phyloP scores from a whole-genome alignment of 2,797 vertebrate species.

The Hemibagrus guttatus region DNA sequence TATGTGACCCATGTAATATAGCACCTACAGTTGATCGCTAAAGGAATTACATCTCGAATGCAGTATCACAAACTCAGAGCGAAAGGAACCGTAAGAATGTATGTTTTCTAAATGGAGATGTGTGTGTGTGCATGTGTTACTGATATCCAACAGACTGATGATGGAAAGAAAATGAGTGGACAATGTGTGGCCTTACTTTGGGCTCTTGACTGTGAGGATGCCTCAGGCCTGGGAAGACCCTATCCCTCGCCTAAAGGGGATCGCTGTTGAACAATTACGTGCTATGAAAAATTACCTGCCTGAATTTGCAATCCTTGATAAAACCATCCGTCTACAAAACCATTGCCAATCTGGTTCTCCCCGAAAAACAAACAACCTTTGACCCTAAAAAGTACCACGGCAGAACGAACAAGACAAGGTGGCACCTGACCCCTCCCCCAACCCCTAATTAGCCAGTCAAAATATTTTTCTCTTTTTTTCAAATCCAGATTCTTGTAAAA shows the following conservation, averaged over 20 bases:
- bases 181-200: constrained; percentile 99
- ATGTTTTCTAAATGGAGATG: constrained; percentile 78
- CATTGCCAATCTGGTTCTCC: constrained; percentile 92
- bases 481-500: constrained; percentile 99
- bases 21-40: constrained; percentile 99
- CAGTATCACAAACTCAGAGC: constrained; percentile 78
- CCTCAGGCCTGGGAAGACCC: constrained; percentile 92
- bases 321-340: constrained; percentile 99
- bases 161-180: constrained; percentile 96
- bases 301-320: constrained; percentile 83
- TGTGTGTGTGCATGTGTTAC: constrained; percentile 82
- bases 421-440: constrained; percentile 83
- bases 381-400: constrained; percentile 99
- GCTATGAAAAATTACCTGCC: constrained; percentile 99
- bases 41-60: constrained; percentile 94
- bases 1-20: constrained; percentile 99
- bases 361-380: constrained; percentile 95
- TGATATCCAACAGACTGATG: constrained; percentile 95
- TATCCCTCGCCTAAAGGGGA: constrained; percentile 95
- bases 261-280: constrained; percentile 93
- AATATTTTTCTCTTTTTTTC: constrained; percentile 99
- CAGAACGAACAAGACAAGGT: constrained; percentile 99
- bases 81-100: constrained; percentile 83
- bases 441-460: constrained; percentile 99
- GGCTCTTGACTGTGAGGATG: constrained; percentile 99